phyloP scores from a whole-genome alignment of 2,797 vertebrate genomes.

The Anolis apletophallus region DNA sequence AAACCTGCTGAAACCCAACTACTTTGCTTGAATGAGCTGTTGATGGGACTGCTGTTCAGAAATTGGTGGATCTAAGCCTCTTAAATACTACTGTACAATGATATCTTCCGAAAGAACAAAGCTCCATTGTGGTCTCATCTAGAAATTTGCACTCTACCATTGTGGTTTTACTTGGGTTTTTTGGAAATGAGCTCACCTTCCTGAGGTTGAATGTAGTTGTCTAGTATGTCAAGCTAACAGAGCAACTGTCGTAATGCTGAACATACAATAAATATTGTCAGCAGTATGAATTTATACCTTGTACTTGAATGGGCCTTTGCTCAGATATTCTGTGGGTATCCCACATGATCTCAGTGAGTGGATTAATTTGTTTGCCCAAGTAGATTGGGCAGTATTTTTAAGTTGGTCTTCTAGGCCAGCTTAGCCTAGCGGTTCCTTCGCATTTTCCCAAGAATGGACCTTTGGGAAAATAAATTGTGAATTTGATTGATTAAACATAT shows the following conservation, averaged over 20 bases:
- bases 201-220: conserved; percentile 30
- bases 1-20: background rate
- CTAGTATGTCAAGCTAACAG: background rate
- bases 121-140: conserved; percentile 33
- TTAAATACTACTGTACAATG: background rate
- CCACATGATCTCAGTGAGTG: no score
- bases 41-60: background rate
- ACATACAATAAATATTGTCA: conserved; percentile 32
- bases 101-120: conserved; percentile 26
- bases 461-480: conserved; percentile 1
- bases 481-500: conserved; percentile 12
- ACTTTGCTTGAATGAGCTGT: conserved; percentile 8
- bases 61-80: background rate
- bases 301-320: background rate
- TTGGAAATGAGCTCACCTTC: conserved; percentile 23
- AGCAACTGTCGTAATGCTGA: background rate
- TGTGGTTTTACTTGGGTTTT: conserved; percentile 45
- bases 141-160: conserved; percentile 40
- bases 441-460: no score
- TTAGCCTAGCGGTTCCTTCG: no score
- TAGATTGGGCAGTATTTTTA: no score
- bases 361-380: no score
- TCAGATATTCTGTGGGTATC: no score
- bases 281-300: background rate
- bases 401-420: no score